Evolutionary conservation across 2,113 vertebrate species (phyloP), one percentile per base, ranked within the genome.

Genomic region (Syrmaticus mikado): DNA sequence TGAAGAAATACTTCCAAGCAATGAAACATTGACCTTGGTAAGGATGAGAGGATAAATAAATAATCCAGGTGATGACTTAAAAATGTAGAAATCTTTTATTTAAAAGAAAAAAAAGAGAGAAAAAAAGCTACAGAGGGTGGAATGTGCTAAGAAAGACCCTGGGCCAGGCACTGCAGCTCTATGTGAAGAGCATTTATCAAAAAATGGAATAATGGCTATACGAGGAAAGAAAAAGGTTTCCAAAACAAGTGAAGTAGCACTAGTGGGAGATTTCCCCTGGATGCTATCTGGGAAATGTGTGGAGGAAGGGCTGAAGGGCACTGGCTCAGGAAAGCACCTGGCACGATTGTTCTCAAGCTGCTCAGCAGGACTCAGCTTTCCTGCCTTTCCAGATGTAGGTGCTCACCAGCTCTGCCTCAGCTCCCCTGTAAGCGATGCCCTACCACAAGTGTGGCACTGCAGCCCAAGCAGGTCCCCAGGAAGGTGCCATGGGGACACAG

Each of bases 81-180:
- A 95, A 25, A 10, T 8, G 10, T 43, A 78, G 43, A 87, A 80
- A 87, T 73, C 75, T 76, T 84, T 91, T 64, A 64, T 82, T 84
- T 89, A 32, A 76, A 87, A 74, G 10, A 46, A 58, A 65, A 25
- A 30, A 46, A 57, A 76, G 32, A 75, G 25, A 67, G n/a, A 61
- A 32, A 64, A 8, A 79, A 85, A 95, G 50, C 71, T 87, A 36
- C 2, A 21, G 73, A 94, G 93, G 93, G 72, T 90, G 72, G 71
- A 82, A 94, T 79, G 74, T 60, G n/a, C 71, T 85, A 12, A 67
- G 82, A 80, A 72, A 87, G 78, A 55, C 64, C 27, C 91, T 71
- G 73, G 70, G 77, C 91, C 73, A 36, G 94, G 58, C 2, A 0
- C 43, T 62, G 71, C 53, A 66, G 66, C 86, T 91, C 74, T 84